Evolutionary conservation across 2,797 vertebrate genomes (phyloP).

Genomic region (Bradypodion pumilum): DNA sequence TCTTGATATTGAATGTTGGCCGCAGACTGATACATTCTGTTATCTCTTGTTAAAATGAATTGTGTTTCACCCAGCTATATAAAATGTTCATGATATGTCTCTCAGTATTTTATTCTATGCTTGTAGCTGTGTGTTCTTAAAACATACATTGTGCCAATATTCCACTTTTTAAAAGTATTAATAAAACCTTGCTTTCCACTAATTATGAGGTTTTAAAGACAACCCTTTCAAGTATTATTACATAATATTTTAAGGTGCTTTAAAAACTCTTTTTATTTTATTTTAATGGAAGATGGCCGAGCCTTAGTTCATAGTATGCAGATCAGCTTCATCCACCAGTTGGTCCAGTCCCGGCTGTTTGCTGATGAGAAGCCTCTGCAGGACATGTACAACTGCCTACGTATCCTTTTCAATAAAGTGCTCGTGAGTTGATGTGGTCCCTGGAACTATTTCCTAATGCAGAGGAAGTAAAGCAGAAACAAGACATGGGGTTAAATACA

Average conservation of each 20-base stretch:
- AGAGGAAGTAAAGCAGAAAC: too few species aligned
- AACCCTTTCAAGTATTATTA: constrained; percentile 1
- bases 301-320: constrained; percentile 97
- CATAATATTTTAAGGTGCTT: not conserved
- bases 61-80: not conserved
- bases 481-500: too few species aligned
- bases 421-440: too few species aligned
- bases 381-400: constrained; percentile 98
- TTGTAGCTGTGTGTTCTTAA: not conserved
- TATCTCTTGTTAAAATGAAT: not conserved
- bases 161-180: constrained; percentile 15
- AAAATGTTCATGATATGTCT: constrained; percentile 12
- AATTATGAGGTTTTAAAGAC: not conserved
- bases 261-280: constrained; percentile 43
- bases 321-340: constrained; percentile 96
- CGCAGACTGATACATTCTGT: not conserved
- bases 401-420: constrained; percentile 86
- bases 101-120: not conserved
- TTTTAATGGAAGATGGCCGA: constrained; percentile 86
- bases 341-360: constrained; percentile 97
- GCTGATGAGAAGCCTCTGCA: constrained; percentile 98
- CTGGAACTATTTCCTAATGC: too few species aligned
- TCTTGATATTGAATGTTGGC: not conserved
- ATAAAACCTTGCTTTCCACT: constrained; percentile 18
- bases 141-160: not conserved